Conservation (phyloP, 2,113 vertebrate genomes). For the Notarius quadriscutis region DNA sequence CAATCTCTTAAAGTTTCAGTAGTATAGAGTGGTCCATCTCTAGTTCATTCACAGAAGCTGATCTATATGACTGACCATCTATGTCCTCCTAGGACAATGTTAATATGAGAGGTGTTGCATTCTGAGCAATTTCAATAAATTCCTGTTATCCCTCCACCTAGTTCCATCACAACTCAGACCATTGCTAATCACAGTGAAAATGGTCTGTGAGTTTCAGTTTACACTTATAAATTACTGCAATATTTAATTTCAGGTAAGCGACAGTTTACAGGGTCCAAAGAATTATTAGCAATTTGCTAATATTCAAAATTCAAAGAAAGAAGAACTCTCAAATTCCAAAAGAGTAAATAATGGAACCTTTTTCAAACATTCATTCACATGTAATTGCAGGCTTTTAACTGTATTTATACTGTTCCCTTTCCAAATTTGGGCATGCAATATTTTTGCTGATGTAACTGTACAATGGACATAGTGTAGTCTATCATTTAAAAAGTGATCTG, state of each 20-base stretch:
- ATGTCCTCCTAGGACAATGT: background rate
- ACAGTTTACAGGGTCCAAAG: background rate
- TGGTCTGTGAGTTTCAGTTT: background rate
- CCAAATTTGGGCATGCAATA: background rate
- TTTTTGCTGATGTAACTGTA: background rate
- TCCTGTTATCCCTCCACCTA: background rate
- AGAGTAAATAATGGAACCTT: no score
- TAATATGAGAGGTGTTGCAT: background rate
- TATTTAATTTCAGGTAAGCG: background rate
- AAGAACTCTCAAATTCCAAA: no score
- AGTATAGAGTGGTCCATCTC: no score
- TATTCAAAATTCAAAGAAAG: no score
- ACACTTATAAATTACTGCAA: background rate
- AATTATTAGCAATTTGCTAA: no score
- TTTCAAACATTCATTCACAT: background rate
- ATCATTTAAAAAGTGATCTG: slow-evolving; percentile 27
- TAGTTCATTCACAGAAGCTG: no score
- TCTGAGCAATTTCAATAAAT: background rate
- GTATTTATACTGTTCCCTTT: background rate
- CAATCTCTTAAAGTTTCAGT: no score
- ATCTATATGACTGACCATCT: background rate
- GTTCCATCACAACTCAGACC: background rate
- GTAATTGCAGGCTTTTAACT: background rate
- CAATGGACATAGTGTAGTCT: background rate
- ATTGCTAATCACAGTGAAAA: slow-evolving; percentile 2